Conservation (phyloP, 2,113 vertebrate genomes). For the Illadopsis cleaveri region DNA sequence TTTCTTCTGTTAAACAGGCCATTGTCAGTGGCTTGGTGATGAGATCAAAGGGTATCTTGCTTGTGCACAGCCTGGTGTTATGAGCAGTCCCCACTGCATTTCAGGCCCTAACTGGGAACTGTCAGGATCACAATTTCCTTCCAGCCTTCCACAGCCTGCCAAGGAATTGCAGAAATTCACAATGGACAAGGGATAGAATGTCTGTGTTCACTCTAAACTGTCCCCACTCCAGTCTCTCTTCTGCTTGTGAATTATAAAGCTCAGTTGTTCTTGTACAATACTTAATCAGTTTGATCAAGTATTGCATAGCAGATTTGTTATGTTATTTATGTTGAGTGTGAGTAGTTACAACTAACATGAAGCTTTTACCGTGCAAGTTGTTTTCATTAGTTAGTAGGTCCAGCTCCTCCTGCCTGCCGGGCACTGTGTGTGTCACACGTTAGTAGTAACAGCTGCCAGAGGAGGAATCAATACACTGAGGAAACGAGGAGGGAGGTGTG, state of each 20-base stretch:
- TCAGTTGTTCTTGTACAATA: not conserved
- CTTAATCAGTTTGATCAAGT: not conserved
- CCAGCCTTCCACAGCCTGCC: not conserved
- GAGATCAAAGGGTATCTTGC: not conserved
- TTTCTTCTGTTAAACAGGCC: not conserved
- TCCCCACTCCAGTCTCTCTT: not conserved
- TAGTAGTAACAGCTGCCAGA: not conserved
- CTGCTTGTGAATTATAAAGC: not conserved
- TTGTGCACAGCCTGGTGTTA: not conserved
- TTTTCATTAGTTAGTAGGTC: not conserved
- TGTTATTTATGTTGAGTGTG: accelerated
- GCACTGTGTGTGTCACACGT: not conserved
- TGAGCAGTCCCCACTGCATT: not conserved
- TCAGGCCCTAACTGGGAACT: not conserved
- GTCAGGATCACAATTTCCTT: not conserved
- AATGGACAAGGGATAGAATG: not conserved
- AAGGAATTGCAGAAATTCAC: not conserved
- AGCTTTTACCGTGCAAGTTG: not conserved
- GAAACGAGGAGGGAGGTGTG: not conserved
- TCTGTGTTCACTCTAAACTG: not conserved
- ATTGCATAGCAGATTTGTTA: not conserved
- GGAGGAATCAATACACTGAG: not conserved
- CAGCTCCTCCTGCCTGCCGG: not conserved
- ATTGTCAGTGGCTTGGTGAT: not conserved
- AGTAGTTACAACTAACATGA: not conserved